phyloP scores from a whole-genome alignment of 2,888 invertebrate species.

The Palloptera scutellata region DNA sequence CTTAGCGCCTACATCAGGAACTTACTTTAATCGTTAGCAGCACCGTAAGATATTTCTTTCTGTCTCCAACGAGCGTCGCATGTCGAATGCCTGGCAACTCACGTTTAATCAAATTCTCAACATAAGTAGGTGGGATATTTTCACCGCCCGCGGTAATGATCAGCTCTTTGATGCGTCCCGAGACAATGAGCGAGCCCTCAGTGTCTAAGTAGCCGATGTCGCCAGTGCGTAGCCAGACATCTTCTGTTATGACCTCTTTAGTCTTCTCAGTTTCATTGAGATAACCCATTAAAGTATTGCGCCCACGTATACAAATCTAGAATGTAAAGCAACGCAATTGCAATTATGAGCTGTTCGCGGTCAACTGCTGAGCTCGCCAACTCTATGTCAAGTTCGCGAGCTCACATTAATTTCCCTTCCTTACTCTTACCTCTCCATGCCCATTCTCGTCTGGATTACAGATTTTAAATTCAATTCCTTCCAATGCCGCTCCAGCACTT shows the following conservation, averaged over 20 bases:
- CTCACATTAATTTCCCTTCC: too few relatives aligned
- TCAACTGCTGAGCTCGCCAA: neutral
- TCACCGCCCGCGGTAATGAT: slow-evolving; percentile 96
- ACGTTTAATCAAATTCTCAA: slow-evolving; percentile 79
- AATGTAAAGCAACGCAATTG: neutral
- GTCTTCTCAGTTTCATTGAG: slow-evolving; percentile 76
- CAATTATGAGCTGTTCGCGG: neutral
- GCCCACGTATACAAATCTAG: slow-evolving; percentile 78
- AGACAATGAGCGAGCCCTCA: slow-evolving; percentile 76
- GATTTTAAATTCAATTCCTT: slow-evolving; percentile 74
- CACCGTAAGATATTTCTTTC: slow-evolving; percentile 83
- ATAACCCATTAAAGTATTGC: slow-evolving; percentile 91
- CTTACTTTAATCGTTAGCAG: slow-evolving; percentile 83
- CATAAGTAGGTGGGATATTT: slow-evolving; percentile 85
- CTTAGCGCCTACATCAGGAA: neutral
- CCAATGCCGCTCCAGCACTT: slow-evolving; percentile 74
- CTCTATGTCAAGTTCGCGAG: neutral
- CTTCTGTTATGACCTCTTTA: slow-evolving; percentile 73
- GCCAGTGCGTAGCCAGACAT: slow-evolving; percentile 87
- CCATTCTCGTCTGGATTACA: slow-evolving; percentile 74
- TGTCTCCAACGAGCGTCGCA: slow-evolving; percentile 87
- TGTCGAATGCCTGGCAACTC: slow-evolving; percentile 80
- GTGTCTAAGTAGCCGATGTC: slow-evolving; percentile 84
- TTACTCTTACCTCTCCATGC: slow-evolving; percentile 71
- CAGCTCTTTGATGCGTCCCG: slow-evolving; percentile 80